Base-by-base conservation (phyloP, 2,113 vertebrate species). In the Saguinus midas region DNA sequence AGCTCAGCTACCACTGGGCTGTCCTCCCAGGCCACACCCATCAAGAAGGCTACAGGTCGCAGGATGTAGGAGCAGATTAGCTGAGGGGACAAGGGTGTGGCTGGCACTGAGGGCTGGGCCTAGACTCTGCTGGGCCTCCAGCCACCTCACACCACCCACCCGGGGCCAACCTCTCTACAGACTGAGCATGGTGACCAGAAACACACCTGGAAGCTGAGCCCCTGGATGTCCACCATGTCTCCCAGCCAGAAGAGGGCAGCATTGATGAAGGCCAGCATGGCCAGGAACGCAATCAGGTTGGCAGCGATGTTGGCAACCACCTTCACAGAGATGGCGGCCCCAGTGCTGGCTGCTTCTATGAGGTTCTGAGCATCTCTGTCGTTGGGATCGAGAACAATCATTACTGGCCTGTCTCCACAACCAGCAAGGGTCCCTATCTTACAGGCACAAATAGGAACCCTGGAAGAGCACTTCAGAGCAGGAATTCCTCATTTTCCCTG, bases 211-310 rank as follows among this genome's bases (percentile, higher is more conserved):
- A 99, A 99, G 75, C 99, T 99, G 96, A 99, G 96, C 0, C 75
- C 75, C 40, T 99, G 97, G 17, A 99, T 97, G 94, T 99, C 98
- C 73, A 99, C 99, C 99, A 99, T 99, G 13, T 98, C 96, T 14
- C 99, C 99, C 0, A 99, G 68, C 99, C 99, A 99, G 70, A 96
- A 97, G 55, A 99, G 97, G 21, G 99, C 97, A 27, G 98, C 83
- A 0, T 99, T 99, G 96, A 99, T 98, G 93, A 99, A 99, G 37
- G 95, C 99, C 48, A 99, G 98, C 81, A 99, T 98, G 0, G 99
- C 99, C 82, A 99, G 98, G 97, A 99, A 99, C 12, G 99, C 99
- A 0, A 99, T 99, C 88, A 99, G 97, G 96, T 99, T 99, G 94
- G 98, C 99, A 0, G 99, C 99, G 1, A 99, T 99, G 98, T 99